phyloP scores from a whole-genome alignment of 2,113 vertebrate genomes.

The Heterocephalus glaber region DNA sequence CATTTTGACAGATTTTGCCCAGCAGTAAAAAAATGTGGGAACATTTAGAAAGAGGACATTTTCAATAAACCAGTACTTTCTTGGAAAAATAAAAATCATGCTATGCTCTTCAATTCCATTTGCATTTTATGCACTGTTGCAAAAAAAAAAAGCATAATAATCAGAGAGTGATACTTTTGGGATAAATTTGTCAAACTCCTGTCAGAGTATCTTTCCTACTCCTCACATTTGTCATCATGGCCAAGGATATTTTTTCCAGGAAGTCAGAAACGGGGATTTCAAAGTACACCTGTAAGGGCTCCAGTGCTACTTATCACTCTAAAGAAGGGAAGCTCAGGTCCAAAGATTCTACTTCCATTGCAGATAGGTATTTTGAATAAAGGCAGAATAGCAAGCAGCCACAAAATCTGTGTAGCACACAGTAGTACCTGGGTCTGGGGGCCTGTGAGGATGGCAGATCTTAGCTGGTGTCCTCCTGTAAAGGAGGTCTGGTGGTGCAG shows the following conservation, averaged over 20 bases:
- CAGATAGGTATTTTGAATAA: background rate
- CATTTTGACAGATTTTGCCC: background rate
- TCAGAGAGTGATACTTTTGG: background rate
- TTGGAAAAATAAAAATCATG: constrained; percentile 40
- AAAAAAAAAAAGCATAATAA: background rate
- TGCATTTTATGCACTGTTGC: background rate
- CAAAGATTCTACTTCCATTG: background rate
- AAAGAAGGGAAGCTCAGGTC: background rate
- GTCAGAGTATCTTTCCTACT: background rate
- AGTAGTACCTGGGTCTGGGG: background rate
- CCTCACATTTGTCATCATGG: background rate
- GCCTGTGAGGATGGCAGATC: background rate
- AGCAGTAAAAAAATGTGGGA: background rate
- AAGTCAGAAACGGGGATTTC: background rate
- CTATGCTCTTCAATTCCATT: background rate
- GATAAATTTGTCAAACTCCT: constrained; percentile 11
- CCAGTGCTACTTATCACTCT: background rate
- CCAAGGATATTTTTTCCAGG: constrained; percentile 11
- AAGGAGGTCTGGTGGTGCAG: background rate
- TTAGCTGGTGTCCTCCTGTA: background rate
- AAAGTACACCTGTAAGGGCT: background rate
- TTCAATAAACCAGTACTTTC: background rate
- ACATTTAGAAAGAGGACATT: background rate
- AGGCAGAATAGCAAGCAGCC: background rate
- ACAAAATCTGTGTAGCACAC: background rate